Evolutionary conservation across 2,797 vertebrate genomes (phyloP), one percentile per base, ranked within the genome.

Genomic region (Fundulus diaphanus): DNA sequence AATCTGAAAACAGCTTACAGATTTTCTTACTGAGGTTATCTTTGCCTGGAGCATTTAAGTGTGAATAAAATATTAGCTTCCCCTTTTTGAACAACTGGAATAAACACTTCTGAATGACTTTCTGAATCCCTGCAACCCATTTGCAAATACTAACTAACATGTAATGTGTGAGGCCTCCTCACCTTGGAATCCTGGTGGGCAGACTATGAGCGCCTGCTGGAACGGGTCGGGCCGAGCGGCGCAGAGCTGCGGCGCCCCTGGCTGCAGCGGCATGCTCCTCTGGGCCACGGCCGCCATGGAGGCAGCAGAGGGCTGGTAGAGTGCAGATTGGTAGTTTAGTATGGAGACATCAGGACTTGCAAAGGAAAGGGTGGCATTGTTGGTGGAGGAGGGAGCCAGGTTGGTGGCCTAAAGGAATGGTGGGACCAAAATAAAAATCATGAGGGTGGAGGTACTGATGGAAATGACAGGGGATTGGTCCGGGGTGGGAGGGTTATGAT

Each of bases 161-260:
- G 56, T 67, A 74, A 40, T 7, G 40, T 16, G 27, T 73, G 7
- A n/a, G 66, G n/a, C 3, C 18, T 56, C 18, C 94, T 95, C 93
- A 99, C 98, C 98, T 98, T 99, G 98, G 95, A 99, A 99, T 93
- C 96, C 95, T n/a, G 98, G 97, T 8, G 98, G 98, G 92, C 98
- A 99, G 91, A 99, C 98, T 35, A 99, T 99, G 92, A 99, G 97
- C 1, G 98, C 98, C 95, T 99, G 98, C 95, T 99, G 98, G 95
- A 99, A 98, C 93, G 98, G 98, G 94, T 99, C 98, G 0, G 98
- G 96, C 72, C 98, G 96, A 88, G 95, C 93, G 42, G 97, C 95
- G 77, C 98, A 99, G 88, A 99, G 97, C 95, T 98, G 98, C 73
- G 98, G 95, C 7, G 97, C 95, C 79, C 96, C 96, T 0, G 97